Conservation (phyloP, 2,888 invertebrate species). For the Sminthurides aquaticus region DNA sequence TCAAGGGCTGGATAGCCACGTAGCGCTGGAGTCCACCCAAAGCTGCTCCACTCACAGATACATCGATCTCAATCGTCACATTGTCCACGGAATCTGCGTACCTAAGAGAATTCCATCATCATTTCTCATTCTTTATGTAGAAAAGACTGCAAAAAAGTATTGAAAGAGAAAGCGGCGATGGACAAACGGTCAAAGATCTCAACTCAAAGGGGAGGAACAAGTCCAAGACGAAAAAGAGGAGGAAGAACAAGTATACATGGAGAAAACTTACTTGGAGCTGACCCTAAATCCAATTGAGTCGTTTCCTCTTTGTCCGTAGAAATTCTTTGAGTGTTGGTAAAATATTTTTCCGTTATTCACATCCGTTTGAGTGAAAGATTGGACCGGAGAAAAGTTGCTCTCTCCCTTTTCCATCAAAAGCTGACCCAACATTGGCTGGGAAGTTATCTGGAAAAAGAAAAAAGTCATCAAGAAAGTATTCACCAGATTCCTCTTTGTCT, state of each 20-base stretch:
- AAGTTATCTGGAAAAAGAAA: conserved; percentile 18
- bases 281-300: conserved; percentile 38
- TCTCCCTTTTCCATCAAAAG: conserved; percentile 37
- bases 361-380: conserved; percentile 40
- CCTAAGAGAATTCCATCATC: conserved; percentile 18
- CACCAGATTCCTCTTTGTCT: not conserved
- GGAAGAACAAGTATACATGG: not conserved
- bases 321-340: conserved; percentile 40
- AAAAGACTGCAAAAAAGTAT: not conserved
- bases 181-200: conserved; percentile 22
- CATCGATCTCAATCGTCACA: conserved; percentile 39
- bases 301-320: conserved; percentile 32
- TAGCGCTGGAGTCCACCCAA: conserved; percentile 42
- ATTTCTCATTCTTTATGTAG: not conserved
- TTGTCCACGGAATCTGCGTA: conserved; percentile 40
- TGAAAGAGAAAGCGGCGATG: conserved; percentile 1
- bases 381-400: conserved; percentile 34
- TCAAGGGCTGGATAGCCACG: conserved; percentile 35
- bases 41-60: conserved; percentile 42
- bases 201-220: not conserved
- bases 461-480: not conserved
- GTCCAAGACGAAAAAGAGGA: not conserved
- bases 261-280: conserved; percentile 38
- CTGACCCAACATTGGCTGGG: conserved; percentile 38
- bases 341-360: conserved; percentile 42